A percentile compares a stretch with the other conserved stretches of the same genome.
Conservation (phyloP, 2,797 vertebrate species). For the Manis javanica region DNA sequence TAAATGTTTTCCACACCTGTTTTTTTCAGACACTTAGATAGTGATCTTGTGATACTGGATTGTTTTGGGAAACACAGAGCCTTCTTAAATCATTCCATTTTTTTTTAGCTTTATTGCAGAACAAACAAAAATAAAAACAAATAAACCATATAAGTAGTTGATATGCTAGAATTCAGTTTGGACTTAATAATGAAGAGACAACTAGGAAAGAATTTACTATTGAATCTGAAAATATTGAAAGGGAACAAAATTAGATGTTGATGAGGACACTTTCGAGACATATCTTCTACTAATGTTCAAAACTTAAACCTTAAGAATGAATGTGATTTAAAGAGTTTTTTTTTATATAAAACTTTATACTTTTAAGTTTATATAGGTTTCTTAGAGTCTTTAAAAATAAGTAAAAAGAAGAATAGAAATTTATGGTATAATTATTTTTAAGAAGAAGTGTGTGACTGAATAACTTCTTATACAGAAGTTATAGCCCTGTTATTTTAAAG, state of each 20-base stretch:
- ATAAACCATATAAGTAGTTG: neutral
- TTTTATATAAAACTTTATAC: neutral
- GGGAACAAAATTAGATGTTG: neutral
- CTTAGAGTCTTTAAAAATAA: neutral
- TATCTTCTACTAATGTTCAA: neutral
- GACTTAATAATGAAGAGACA: neutral
- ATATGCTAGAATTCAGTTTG: neutral
- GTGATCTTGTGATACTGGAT: neutral
- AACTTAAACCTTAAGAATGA: neutral
- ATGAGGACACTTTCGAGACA: neutral
- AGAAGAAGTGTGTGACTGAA: neutral
- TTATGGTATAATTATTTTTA: neutral
- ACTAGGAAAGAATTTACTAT: neutral
- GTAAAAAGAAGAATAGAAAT: neutral
- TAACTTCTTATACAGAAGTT: neutral
- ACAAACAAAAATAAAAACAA: constrained; percentile 16
- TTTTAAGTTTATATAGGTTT: neutral
- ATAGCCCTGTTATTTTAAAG: neutral
- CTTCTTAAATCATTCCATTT: neutral
- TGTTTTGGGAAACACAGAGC: neutral
- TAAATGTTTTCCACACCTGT: neutral
- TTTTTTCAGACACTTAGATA: neutral
- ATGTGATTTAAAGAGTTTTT: neutral
- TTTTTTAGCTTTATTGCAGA: neutral
- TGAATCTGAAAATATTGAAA: neutral